phyloP scores from a whole-genome alignment of 1,140 invertebrate species.

The Drosophila persimilis region DNA sequence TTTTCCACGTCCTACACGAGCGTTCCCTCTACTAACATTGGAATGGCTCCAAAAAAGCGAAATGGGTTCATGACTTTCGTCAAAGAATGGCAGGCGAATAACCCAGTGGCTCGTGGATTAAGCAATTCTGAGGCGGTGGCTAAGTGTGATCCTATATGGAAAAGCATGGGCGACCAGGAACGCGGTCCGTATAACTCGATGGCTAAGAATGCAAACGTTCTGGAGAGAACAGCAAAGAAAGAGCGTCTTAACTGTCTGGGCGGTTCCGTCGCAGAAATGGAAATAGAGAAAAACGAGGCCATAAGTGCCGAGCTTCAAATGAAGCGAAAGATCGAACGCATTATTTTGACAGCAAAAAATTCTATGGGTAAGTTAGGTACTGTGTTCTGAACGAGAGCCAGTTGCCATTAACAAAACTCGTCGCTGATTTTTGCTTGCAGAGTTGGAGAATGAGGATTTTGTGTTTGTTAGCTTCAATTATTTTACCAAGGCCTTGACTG shows the following conservation, averaged over 20 bases:
- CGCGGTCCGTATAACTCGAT: conserved; percentile 39
- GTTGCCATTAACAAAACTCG: background rate
- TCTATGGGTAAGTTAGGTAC: conserved; percentile 35
- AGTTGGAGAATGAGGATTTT: conserved; percentile 52
- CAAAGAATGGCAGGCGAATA: conserved; percentile 32
- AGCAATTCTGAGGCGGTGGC: conserved; percentile 24
- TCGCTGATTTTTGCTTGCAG: conserved; percentile 10
- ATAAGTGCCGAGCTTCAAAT: conserved; percentile 21
- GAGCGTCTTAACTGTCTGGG: conserved; percentile 55
- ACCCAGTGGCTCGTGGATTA: conserved; percentile 8
- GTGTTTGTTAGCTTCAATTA: conserved; percentile 68
- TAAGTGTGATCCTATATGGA: conserved; percentile 41
- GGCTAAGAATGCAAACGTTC: conserved; percentile 40
- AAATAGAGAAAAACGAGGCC: conserved; percentile 31
- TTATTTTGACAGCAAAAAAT: conserved; percentile 34
- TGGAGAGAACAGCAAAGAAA: background rate
- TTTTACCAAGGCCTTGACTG: conserved; percentile 49
- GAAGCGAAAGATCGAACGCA: conserved; percentile 62
- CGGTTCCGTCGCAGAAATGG: conserved; percentile 25
- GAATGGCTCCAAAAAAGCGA: conserved; percentile 55
- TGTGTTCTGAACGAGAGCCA: too few relatives aligned
- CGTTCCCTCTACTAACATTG: too few relatives aligned
- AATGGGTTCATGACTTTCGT: conserved; percentile 61
- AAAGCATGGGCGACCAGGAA: conserved; percentile 46
- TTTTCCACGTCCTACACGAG: background rate